Conservation (phyloP, 2,113 vertebrate genomes). For the Muntiacus reevesi region DNA sequence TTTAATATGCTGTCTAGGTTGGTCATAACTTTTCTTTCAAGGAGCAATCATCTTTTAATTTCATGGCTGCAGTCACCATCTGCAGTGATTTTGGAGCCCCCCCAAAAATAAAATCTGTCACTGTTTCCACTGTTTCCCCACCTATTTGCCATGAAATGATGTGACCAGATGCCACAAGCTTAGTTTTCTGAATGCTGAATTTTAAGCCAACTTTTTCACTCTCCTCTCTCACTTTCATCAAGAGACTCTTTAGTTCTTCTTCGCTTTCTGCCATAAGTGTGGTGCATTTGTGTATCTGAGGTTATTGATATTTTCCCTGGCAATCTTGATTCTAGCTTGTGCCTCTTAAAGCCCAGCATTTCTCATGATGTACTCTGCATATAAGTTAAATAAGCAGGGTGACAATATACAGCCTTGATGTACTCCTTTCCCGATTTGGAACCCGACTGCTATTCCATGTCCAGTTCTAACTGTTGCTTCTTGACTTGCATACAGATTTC, state of each 20-base stretch:
- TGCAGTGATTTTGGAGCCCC: not conserved
- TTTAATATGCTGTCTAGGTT: not conserved
- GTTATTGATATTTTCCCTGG: not conserved
- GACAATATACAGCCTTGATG: not conserved
- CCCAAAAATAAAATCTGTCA: fast-evolving
- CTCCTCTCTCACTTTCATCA: too few relatives aligned
- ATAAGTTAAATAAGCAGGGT: not conserved
- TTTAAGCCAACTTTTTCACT: too few relatives aligned
- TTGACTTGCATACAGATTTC: not conserved
- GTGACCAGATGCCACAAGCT: not conserved
- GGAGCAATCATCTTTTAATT: not conserved
- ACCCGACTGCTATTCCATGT: not conserved
- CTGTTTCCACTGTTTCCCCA: not conserved
- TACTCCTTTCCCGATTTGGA: not conserved
- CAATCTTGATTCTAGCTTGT: not conserved
- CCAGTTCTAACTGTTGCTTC: not conserved
- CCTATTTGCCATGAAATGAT: not conserved
- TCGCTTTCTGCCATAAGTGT: too few relatives aligned
- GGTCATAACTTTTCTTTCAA: not conserved
- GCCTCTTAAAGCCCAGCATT: not conserved
- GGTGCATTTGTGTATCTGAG: too few relatives aligned
- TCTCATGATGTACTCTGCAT: not conserved
- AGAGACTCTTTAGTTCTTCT: too few relatives aligned
- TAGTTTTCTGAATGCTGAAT: not conserved
- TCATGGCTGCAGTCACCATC: not conserved